Evolutionary conservation across 2,888 invertebrate species (phyloP), one percentile per base, ranked within the genome.

Genomic region (Sinohyriopsis cumingii): DNA sequence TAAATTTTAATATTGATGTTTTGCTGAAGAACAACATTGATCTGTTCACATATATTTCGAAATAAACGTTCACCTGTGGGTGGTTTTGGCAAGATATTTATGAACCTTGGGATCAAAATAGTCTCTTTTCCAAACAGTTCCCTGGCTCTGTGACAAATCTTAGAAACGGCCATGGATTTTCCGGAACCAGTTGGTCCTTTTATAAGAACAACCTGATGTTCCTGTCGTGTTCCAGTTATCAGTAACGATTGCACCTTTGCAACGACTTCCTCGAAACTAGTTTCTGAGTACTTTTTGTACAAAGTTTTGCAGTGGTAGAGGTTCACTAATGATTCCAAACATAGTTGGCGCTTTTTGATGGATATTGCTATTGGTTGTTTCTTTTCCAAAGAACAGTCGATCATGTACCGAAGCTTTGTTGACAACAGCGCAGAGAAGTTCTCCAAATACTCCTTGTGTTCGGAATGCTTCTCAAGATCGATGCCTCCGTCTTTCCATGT

Each of bases 81-180:
- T 6, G 79, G 76, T 25, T 72, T 72, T 15, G 72, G 64, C 7
- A 77, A 80, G 18, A 81, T 61, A 25, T 80, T 78, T 20, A 78
- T 68, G 60, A 77, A 80, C 53, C 78, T 67, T 18, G 76, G 72
- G 22, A 79, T 75, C 1, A 79, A 25, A 54, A 81, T 68, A n/a
- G 76, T 73, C 33, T 79, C 79, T 28, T 76, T 70, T 12, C 81
- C 80, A 60, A 79, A 79, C n/a, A 77, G 56, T 60, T 79, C 75
- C 20, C 77, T 71, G 1, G 72, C 74, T 5, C 73, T 61, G 54
- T 76, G 65, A 60, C 79, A 76, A 54, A 77, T n/a, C 68, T 70
- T 73, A 1, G 75, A 71, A 28, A 78, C 54, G 68, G 81, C 70
- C 15, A 65, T 72, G 5, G 75, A 72, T 28, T 79, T 81, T 1